Evolutionary conservation across 2,888 invertebrate genomes (phyloP).

Genomic region (Eilema griseolum): DNA sequence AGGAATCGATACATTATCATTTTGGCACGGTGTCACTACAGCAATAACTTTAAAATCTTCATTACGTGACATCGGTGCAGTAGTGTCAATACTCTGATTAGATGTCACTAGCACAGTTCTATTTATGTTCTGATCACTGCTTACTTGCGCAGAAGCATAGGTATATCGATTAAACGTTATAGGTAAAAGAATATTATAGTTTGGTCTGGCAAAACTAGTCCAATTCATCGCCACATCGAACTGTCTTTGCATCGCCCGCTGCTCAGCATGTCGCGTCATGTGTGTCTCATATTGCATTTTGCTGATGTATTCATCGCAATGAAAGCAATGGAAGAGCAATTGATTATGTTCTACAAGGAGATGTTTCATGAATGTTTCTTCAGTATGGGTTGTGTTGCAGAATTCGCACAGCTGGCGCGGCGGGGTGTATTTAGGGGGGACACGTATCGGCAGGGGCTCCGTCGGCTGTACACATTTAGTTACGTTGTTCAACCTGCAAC

Average conservation of each 20-base stretch:
- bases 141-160: background rate
- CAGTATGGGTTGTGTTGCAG: slow-evolving; percentile 50
- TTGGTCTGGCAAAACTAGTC: slow-evolving; percentile 7
- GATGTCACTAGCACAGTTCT: background rate
- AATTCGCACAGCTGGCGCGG: slow-evolving; percentile 49
- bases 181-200: background rate
- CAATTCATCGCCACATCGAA: slow-evolving; percentile 13
- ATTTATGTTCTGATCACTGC: background rate
- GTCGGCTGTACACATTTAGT: slow-evolving; percentile 15
- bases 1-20: background rate
- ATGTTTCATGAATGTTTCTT: slow-evolving; percentile 58
- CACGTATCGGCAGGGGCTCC: slow-evolving; percentile 24
- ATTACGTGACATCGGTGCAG: background rate
- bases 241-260: slow-evolving; percentile 35
- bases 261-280: slow-evolving; percentile 71
- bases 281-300: slow-evolving; percentile 68
- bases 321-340: slow-evolving; percentile 74
- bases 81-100: background rate
- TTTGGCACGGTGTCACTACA: background rate
- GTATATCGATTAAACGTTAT: background rate
- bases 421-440: slow-evolving; percentile 16
- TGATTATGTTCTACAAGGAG: slow-evolving; percentile 64
- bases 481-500: slow-evolving; percentile 61
- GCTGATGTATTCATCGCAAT: slow-evolving; percentile 72
- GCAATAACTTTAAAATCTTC: background rate